Percentiles rank a stretch among this genome's conserved stretches.
These are phyloP conservation scores for Nymphalis c-album DNA, from an alignment of 2,888 invertebrate genomes.

Conservation along the genomic window DNA sequence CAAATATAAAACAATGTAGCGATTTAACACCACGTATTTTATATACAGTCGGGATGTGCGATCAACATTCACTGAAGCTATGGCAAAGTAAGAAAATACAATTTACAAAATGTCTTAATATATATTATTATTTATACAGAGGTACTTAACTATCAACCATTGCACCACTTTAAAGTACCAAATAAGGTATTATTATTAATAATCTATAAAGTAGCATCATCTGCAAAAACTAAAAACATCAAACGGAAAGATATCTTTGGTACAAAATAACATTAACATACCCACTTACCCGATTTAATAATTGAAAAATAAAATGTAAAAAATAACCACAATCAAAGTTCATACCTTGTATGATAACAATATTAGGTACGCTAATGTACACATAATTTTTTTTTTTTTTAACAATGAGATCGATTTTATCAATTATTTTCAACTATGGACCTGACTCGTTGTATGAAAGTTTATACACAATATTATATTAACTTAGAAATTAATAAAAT, in stretches of 20 bases:
- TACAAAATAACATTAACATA: conserved; percentile 66
- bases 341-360: conserved; percentile 82
- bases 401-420: conserved; percentile 80
- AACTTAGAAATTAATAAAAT: conserved; percentile 31
- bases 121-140: conserved; percentile 56
- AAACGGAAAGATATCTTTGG: conserved; percentile 77
- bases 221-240: conserved; percentile 51
- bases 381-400: conserved; percentile 60
- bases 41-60: conserved; percentile 45
- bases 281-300: conserved; percentile 55
- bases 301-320: conserved; percentile 54
- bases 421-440: conserved; percentile 59
- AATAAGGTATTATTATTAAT: conserved; percentile 50
- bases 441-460: conserved; percentile 67
- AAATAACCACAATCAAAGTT: conserved; percentile 64
- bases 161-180: conserved; percentile 72
- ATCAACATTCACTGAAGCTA: conserved; percentile 68
- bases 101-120: conserved; percentile 53
- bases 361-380: conserved; percentile 65
- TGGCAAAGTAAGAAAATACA: conserved; percentile 55
- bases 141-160: conserved; percentile 67
- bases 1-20: conserved; percentile 26
- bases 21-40: conserved; percentile 26
- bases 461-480: conserved; percentile 28
- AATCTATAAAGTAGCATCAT: conserved; percentile 27